phyloP scores from a whole-genome alignment of 1,140 invertebrate species.

The Phortica variegata region DNA sequence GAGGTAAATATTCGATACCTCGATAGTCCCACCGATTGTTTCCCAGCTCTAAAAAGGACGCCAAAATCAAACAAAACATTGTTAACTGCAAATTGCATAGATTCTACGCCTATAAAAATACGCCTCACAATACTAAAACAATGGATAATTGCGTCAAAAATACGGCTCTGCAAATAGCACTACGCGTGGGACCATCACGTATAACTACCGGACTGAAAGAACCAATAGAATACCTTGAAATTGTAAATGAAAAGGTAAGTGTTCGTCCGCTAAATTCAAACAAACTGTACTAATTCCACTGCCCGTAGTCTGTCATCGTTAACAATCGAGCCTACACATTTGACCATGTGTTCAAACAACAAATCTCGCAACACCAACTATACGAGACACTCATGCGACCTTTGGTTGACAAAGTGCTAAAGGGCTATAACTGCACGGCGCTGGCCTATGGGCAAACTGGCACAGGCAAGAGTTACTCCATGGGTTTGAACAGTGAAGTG shows the following conservation, averaged over 20 bases:
- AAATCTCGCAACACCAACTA: conserved; percentile 63
- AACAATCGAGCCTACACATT: conserved; percentile 61
- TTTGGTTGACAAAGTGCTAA: conserved; percentile 71
- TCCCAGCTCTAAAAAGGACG: conserved; percentile 1
- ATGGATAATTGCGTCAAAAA: conserved; percentile 3
- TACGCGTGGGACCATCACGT: conserved; percentile 20
- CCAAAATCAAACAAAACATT: neutral
- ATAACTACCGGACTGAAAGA: too few species aligned
- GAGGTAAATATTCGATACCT: conserved; percentile 12
- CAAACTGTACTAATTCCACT: conserved; percentile 1
- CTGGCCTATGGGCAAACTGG: conserved; percentile 79
- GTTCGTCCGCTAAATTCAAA: neutral
- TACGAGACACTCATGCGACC: conserved; percentile 74
- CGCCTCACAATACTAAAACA: too few species aligned
- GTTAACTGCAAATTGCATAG: too few species aligned
- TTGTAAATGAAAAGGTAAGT: neutral
- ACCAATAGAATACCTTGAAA: neutral
- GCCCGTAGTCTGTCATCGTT: conserved; percentile 20
- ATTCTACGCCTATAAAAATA: too few species aligned
- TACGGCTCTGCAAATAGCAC: conserved; percentile 12
- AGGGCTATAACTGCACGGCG: conserved; percentile 73
- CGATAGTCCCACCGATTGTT: neutral
- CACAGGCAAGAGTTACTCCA: conserved; percentile 77
- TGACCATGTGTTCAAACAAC: conserved; percentile 63
- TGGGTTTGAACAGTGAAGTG: conserved; percentile 75